Evolutionary conservation across 2,888 invertebrate genomes (phyloP).

Genomic region (Drepana falcataria): DNA sequence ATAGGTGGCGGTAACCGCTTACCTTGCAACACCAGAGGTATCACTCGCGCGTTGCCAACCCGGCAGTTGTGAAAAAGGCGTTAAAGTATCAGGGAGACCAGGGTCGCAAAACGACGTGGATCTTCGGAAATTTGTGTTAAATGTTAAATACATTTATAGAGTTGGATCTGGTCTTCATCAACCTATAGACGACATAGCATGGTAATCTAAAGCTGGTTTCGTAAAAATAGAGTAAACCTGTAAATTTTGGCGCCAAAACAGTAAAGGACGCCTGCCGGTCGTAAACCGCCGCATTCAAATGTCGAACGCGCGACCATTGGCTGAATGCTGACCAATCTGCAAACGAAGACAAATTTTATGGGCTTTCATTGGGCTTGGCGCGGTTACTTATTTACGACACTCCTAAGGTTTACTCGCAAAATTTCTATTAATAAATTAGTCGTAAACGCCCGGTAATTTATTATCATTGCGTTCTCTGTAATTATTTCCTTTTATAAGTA

Average conservation of each 20-base stretch:
- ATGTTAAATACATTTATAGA: too few species aligned
- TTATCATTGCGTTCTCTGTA: slow-evolving; percentile 62
- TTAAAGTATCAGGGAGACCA: too few species aligned
- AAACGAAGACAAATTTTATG: slow-evolving; percentile 64
- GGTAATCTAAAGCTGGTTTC: neutral
- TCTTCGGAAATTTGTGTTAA: too few species aligned
- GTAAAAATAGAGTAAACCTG: slow-evolving; percentile 36
- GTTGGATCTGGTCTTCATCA: too few species aligned
- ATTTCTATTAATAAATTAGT: slow-evolving; percentile 78
- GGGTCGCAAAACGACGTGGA: too few species aligned
- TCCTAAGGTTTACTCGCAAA: slow-evolving; percentile 73
- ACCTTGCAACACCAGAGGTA: too few species aligned
- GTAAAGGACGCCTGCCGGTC: slow-evolving; percentile 66
- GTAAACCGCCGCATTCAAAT: slow-evolving; percentile 76
- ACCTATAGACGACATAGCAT: too few species aligned
- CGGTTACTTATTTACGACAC: slow-evolving; percentile 72
- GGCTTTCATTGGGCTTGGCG: slow-evolving; percentile 60
- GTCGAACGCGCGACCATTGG: slow-evolving; percentile 63
- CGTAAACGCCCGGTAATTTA: slow-evolving; percentile 71
- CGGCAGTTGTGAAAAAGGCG: too few species aligned
- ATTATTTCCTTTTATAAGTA: slow-evolving; percentile 75
- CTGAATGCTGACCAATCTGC: slow-evolving; percentile 59
- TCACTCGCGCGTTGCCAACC: too few species aligned
- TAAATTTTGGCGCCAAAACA: slow-evolving; percentile 76
- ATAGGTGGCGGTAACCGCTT: too few species aligned